These are phyloP conservation scores for Coelopa frigida DNA, from an alignment of 1,140 invertebrate species.

Conservation along the genomic window DNA sequence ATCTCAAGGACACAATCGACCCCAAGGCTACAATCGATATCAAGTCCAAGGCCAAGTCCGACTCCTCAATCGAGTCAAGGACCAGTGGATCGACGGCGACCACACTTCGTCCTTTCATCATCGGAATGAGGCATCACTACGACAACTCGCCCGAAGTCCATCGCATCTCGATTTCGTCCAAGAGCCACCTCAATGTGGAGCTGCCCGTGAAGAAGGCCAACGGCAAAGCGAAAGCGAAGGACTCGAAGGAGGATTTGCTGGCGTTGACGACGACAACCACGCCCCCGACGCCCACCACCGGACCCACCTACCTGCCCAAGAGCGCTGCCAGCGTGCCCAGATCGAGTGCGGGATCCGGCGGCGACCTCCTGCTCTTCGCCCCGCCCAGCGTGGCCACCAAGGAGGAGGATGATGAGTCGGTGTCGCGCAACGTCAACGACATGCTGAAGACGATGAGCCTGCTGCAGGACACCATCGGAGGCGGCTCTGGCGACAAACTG, in stretches of 20 bases:
- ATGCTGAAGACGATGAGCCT: constrained; percentile 46
- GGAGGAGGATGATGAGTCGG: constrained; percentile 31
- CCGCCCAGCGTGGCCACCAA: constrained; percentile 21
- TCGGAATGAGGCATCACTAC: constrained; percentile 37
- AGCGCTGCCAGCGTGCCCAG: constrained; percentile 15
- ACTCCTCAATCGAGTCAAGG: constrained; percentile 14
- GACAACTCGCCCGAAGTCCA: constrained; percentile 27
- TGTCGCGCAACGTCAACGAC: constrained; percentile 44
- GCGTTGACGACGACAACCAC: constrained; percentile 16
- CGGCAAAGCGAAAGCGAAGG: background rate
- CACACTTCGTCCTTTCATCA: constrained; percentile 29
- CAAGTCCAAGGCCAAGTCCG: constrained; percentile 17
- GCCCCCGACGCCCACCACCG: constrained; percentile 23
- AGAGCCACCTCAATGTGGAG: constrained; percentile 10
- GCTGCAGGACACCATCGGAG: constrained; percentile 31
- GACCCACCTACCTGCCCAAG: constrained; percentile 39
- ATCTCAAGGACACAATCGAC: background rate
- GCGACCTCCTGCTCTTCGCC: constrained; percentile 29
- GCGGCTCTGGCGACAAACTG: too few relatives aligned
- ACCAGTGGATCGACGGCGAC: constrained; percentile 21
- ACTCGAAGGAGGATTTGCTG: too few relatives aligned
- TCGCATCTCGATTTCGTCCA: constrained; percentile 9
- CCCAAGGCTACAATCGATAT: background rate
- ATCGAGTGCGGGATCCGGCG: constrained; percentile 19
- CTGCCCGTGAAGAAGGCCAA: constrained; percentile 12